These are phyloP conservation scores for Hormiphora californensis DNA, from an alignment of 37 sponge, comb jelly and placozoan species.

Conservation along the genomic window DNA sequence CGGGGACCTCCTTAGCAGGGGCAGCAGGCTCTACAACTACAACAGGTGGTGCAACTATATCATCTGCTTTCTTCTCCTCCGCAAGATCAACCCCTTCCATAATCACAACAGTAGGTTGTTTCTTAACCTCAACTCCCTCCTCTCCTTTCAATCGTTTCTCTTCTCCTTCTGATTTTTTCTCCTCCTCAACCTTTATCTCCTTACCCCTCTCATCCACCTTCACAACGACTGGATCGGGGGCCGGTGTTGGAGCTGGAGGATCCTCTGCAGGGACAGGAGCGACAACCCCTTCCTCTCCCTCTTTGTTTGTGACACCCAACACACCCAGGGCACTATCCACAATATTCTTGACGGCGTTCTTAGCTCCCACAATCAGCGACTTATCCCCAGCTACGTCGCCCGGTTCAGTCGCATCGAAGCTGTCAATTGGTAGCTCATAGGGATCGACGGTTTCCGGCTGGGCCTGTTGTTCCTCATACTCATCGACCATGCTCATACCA, in stretches of 20 bases:
- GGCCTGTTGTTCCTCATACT: slow-evolving; percentile 23
- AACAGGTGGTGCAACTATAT: too few relatives aligned
- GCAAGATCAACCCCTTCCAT: slow-evolving; percentile 47
- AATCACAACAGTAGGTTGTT: not conserved
- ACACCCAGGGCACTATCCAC: slow-evolving; percentile 46
- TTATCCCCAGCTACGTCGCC: not conserved
- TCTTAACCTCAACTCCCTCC: not conserved
- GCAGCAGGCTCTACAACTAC: too few relatives aligned
- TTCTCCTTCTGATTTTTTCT: not conserved
- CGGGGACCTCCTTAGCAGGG: too few relatives aligned
- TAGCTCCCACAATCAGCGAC: slow-evolving; percentile 20
- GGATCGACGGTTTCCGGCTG: not conserved
- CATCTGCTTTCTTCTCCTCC: not conserved
- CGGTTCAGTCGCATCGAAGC: not conserved
- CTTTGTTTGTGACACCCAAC: slow-evolving; percentile 36
- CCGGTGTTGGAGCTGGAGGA: not conserved
- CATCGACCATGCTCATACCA: slow-evolving; percentile 51
- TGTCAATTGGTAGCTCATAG: not conserved
- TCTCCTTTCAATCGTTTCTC: slow-evolving; percentile 33
- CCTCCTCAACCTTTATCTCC: not conserved
- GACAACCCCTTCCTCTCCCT: not conserved
- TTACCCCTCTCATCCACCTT: slow-evolving; percentile 30
- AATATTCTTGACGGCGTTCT: slow-evolving; percentile 37
- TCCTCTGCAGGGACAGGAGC: not conserved
- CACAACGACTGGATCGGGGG: not conserved